A percentile compares a stretch with the other conserved stretches of the same genome.
Conservation (phyloP, 2,113 vertebrate genomes). For the Hydrochoerus hydrochaeris region DNA sequence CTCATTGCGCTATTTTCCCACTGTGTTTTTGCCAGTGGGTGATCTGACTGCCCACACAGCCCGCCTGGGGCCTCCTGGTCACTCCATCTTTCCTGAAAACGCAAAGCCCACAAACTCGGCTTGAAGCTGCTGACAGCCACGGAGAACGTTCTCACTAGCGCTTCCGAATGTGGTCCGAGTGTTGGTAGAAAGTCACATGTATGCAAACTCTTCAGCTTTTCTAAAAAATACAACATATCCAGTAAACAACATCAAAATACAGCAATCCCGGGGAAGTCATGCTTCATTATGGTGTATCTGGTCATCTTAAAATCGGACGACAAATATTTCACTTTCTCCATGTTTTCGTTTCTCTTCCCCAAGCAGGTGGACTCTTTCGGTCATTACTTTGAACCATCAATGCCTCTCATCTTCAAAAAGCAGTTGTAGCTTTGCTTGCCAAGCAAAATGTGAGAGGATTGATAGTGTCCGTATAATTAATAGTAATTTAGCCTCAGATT, state of each 20-base stretch:
- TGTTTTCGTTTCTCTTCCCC: slow-evolving; percentile 48
- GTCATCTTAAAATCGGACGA: slow-evolving; percentile 52
- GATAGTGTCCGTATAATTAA: slow-evolving; percentile 4
- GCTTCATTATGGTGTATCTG: slow-evolving; percentile 32
- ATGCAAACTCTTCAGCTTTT: slow-evolving; percentile 11
- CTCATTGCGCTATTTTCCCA: neutral
- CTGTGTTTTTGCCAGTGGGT: neutral
- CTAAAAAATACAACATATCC: neutral
- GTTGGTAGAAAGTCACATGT: slow-evolving; percentile 52
- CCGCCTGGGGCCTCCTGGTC: neutral
- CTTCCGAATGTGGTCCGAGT: neutral
- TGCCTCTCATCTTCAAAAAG: slow-evolving; percentile 50
- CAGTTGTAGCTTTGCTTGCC: slow-evolving; percentile 61
- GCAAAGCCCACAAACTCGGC: neutral
- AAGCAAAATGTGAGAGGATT: slow-evolving; percentile 76
- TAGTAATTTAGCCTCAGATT: slow-evolving; percentile 58
- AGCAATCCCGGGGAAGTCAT: neutral
- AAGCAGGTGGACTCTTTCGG: slow-evolving; percentile 63
- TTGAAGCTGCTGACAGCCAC: neutral
- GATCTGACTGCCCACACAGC: neutral
- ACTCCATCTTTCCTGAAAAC: slow-evolving; percentile 6
- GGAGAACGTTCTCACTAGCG: slow-evolving; percentile 41
- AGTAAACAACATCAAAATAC: neutral
- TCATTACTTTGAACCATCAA: slow-evolving; percentile 21
- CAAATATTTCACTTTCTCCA: neutral